Conservation (phyloP, 2,888 invertebrate species). For the Rotaria sp. region DNA sequence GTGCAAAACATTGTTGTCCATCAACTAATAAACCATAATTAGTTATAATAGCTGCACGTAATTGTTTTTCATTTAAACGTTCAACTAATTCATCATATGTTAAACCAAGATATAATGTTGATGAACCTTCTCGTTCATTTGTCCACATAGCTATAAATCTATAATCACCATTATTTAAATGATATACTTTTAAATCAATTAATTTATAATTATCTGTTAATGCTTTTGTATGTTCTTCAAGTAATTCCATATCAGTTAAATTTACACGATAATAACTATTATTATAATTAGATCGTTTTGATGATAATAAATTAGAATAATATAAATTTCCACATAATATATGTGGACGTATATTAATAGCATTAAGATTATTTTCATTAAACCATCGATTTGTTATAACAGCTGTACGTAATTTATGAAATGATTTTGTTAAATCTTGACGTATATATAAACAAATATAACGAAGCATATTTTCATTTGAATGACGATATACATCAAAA, state of each 20-base stretch:
- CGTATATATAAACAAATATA: conserved; percentile 12
- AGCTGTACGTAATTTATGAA: neutral
- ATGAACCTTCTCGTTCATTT: neutral
- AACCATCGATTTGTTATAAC: neutral
- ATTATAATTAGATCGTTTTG: neutral
- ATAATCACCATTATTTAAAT: conserved; percentile 29
- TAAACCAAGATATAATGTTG: neutral
- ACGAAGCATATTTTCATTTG: neutral
- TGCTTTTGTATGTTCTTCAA: conserved; percentile 16
- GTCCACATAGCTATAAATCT: neutral
- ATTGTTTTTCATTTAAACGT: conserved; percentile 10
- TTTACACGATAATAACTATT: neutral
- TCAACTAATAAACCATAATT: conserved; percentile 19
- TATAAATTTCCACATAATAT: conserved; percentile 12
- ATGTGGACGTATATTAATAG: neutral
- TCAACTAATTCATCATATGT: conserved; percentile 20
- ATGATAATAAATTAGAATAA: neutral
- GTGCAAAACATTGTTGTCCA: conserved; percentile 28
- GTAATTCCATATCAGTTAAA: neutral
- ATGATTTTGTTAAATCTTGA: neutral
- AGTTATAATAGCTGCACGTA: neutral
- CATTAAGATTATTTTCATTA: neutral
- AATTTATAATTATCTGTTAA: neutral
- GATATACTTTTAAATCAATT: conserved; percentile 27
- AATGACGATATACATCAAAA: neutral